Conservation (phyloP, 2,888 invertebrate genomes). For the Ellobium chinense region DNA sequence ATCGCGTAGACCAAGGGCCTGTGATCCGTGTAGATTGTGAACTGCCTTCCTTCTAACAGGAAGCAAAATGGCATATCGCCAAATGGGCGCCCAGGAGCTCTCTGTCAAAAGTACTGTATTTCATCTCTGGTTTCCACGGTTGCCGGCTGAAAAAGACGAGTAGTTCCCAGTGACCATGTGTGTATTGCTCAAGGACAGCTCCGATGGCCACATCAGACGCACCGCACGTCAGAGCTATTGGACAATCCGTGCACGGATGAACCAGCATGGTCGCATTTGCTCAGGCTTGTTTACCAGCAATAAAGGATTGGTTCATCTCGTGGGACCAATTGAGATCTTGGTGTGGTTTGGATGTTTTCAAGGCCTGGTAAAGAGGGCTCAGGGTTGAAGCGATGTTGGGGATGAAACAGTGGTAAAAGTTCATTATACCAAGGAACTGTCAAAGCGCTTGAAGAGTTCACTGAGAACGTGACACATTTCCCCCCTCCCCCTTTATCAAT, state of each 20-base stretch:
- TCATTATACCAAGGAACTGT: conserved; percentile 7
- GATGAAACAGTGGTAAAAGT: conserved; percentile 15
- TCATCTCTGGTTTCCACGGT: background rate
- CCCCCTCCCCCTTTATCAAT: no score
- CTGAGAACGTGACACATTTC: no score
- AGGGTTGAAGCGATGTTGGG: background rate
- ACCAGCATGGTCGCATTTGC: background rate
- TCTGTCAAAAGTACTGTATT: conserved; percentile 24
- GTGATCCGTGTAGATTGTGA: conserved; percentile 13
- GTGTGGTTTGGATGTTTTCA: conserved; percentile 5
- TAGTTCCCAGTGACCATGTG: background rate
- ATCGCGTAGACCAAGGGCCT: conserved; percentile 8
- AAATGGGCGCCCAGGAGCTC: conserved; percentile 9
- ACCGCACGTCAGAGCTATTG: background rate
- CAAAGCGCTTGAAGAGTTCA: conserved; percentile 10
- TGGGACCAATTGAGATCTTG: background rate
- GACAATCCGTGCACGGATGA: background rate
- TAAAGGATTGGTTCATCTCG: conserved; percentile 12
- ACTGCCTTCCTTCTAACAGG: conserved; percentile 5
- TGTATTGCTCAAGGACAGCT: conserved; percentile 9
- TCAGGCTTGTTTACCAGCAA: background rate
- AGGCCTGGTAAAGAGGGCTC: background rate
- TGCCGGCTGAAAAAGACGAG: conserved; percentile 25
- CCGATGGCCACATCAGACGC: conserved; percentile 17
- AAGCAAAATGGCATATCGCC: conserved; percentile 15